A percentile compares a stretch with the other conserved stretches of the same genome.
Conservation (phyloP, 2,797 vertebrate species). For the Propithecus perrieri region DNA sequence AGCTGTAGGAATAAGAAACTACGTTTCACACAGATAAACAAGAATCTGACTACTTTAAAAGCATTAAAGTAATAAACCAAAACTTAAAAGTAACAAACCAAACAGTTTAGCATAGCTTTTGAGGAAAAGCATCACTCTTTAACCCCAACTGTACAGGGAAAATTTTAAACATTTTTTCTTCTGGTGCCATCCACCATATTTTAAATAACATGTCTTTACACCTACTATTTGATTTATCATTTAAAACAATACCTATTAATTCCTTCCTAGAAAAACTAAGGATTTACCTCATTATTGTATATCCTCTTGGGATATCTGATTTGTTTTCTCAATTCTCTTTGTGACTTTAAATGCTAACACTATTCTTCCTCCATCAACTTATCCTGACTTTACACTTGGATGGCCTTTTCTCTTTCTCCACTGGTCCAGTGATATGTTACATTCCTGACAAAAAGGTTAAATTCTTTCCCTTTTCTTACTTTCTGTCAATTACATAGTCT, state of each 20-base stretch:
- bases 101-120: not conserved
- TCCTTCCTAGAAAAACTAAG: constrained; percentile 20
- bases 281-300: not conserved
- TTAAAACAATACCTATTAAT: not conserved
- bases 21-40: not conserved
- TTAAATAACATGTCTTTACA: not conserved
- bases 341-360: not conserved
- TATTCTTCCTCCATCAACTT: not conserved
- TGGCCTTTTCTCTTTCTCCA: not conserved
- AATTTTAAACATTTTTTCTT: not conserved
- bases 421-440: not conserved
- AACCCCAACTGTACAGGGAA: not conserved
- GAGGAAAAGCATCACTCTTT: constrained; percentile 20
- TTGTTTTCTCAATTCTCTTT: not conserved
- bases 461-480: not conserved
- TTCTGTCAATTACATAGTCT: not conserved
- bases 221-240: not conserved
- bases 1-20: constrained; percentile 86
- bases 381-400: not conserved
- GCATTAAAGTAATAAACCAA: not conserved
- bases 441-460: not conserved
- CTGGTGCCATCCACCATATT: not conserved
- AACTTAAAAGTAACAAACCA: not conserved
- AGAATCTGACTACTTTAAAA: not conserved
- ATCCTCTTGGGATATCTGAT: not conserved